Percentiles rank a stretch among this genome's conserved stretches.
Evolutionary conservation across 64 coral and sea anemone genomes (phyloP).

Genomic region (Stylophora pistillata): DNA sequence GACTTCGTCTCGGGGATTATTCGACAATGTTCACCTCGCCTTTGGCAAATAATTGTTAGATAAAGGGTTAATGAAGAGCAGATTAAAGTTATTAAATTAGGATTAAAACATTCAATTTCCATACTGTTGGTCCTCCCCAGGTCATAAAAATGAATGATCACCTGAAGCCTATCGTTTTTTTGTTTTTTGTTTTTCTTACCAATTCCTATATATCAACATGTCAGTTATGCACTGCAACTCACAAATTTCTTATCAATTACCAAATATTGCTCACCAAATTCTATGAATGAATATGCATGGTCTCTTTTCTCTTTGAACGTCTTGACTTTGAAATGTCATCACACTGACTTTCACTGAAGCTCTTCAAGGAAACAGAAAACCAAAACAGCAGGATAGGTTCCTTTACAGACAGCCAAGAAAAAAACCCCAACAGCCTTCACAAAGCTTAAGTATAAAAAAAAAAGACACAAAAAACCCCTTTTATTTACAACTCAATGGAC

Average conservation of each 20-base stretch:
- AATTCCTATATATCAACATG: too few relatives aligned
- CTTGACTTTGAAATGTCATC: slow-evolving; percentile 86
- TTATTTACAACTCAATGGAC: not conserved
- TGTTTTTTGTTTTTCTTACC: not conserved
- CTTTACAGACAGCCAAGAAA: slow-evolving; percentile 88
- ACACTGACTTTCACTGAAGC: slow-evolving; percentile 91
- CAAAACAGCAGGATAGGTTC: slow-evolving; percentile 84
- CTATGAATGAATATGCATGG: slow-evolving; percentile 97
- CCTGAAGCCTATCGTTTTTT: too few relatives aligned
- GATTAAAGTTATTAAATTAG: too few relatives aligned
- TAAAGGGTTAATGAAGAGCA: too few relatives aligned
- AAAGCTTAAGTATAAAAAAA: slow-evolving; percentile 72
- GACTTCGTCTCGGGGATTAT: too few relatives aligned
- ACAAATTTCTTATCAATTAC: too few relatives aligned
- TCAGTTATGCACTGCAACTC: too few relatives aligned
- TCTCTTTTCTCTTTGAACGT: slow-evolving; percentile 85
- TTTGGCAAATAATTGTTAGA: too few relatives aligned
- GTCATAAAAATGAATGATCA: too few relatives aligned
- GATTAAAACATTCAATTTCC: too few relatives aligned
- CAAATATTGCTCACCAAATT: slow-evolving; percentile 77
- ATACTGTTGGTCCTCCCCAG: too few relatives aligned
- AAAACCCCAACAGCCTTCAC: slow-evolving; percentile 88
- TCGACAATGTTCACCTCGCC: too few relatives aligned
- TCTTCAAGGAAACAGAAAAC: slow-evolving; percentile 94
- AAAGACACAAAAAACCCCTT: not conserved